Percentiles rank a stretch among this genome's conserved stretches.
Conservation (phyloP, 2,797 vertebrate genomes). For the Yasuhikotakia modesta region DNA sequence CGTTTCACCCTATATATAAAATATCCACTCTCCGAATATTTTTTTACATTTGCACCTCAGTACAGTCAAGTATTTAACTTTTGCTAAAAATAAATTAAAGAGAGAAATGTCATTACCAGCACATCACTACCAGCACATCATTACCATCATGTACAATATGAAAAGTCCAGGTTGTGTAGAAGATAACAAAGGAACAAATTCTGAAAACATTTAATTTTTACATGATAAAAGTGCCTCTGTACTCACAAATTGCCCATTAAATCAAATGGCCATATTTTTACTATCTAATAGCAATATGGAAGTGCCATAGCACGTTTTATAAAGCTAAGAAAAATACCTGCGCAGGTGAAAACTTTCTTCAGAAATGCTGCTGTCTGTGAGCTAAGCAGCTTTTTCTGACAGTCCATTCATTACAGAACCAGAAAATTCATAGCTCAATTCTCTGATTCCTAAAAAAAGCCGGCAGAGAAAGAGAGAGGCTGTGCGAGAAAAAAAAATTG, state of each 20-base stretch:
- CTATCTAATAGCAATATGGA: neutral
- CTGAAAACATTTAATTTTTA: too few species aligned
- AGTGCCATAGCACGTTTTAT: too few species aligned
- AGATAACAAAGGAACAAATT: too few species aligned
- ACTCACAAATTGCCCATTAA: too few species aligned
- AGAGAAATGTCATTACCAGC: neutral
- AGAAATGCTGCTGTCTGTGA: neutral
- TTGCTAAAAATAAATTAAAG: too few species aligned
- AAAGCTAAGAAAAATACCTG: neutral
- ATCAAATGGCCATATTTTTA: neutral
- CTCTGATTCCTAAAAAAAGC: neutral
- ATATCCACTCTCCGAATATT: too few species aligned
- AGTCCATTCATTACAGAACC: neutral
- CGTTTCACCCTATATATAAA: too few species aligned
- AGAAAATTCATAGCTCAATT: neutral
- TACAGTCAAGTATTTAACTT: too few species aligned
- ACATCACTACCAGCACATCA: neutral
- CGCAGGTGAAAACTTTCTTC: neutral
- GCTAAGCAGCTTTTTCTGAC: neutral
- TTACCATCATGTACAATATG: neutral
- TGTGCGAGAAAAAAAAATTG: neutral
- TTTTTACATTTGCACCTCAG: too few species aligned
- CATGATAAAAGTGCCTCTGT: too few species aligned
- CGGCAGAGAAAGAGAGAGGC: neutral
- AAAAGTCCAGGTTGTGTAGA: neutral